Evolutionary conservation across 2,797 vertebrate species (phyloP).

Genomic region (Hemitrygon akajei): DNA sequence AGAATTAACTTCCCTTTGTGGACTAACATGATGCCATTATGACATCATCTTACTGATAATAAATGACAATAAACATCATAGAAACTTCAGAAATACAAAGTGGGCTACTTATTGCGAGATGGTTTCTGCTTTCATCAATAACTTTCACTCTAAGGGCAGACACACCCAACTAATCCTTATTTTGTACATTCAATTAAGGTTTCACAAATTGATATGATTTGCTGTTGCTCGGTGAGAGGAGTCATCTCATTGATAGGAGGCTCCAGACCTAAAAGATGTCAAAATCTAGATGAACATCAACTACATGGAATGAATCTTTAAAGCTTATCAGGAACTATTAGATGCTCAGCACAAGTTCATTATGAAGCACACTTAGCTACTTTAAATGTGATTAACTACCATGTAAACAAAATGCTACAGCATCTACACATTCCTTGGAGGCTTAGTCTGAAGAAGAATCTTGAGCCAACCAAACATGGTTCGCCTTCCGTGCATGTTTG

Average conservation of each 20-base stretch:
- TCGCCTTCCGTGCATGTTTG: neutral
- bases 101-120: neutral
- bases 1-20: neutral
- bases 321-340: neutral
- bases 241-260: neutral
- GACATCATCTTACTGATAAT: neutral
- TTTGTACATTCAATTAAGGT: neutral
- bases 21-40: neutral
- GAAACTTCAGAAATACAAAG: neutral
- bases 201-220: neutral
- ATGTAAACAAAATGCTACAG: neutral
- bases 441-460: neutral
- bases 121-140: neutral
- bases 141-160: neutral
- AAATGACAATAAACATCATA: neutral
- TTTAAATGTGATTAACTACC: neutral
- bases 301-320: neutral
- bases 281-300: neutral
- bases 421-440: neutral
- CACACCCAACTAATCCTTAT: neutral
- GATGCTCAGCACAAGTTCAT: neutral
- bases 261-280: neutral
- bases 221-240: neutral
- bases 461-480: neutral
- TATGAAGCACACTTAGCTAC: neutral